Evolutionary conservation across 2,113 vertebrate genomes (phyloP).

Genomic region (Pica pica): DNA sequence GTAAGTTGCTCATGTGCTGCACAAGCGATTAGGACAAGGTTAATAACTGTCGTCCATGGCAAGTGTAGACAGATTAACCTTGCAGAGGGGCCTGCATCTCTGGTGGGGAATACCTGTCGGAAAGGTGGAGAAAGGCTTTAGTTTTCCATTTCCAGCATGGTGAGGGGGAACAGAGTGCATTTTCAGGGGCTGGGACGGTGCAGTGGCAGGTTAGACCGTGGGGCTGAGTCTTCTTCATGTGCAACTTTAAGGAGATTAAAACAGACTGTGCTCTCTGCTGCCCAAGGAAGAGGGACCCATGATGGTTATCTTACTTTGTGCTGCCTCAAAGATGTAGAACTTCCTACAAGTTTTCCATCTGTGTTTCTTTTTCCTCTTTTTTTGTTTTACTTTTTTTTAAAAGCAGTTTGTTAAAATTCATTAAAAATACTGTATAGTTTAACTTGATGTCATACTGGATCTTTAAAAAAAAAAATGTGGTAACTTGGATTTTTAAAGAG

Average conservation of each 20-base stretch:
- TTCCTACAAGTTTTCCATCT: constrained; percentile 34
- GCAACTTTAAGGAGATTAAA: neutral
- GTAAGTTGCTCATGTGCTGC: neutral
- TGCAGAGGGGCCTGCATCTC: neutral
- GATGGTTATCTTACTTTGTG: neutral
- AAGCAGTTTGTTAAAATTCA: constrained; percentile 69
- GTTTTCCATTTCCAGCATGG: neutral
- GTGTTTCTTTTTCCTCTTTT: neutral
- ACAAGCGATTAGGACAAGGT: neutral
- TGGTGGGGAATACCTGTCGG: neutral
- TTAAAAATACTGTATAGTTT: constrained; percentile 69
- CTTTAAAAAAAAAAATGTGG: constrained; percentile 32
- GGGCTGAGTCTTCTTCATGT: neutral
- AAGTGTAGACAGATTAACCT: neutral
- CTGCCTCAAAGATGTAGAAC: constrained; percentile 59
- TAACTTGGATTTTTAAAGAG: constrained; percentile 58
- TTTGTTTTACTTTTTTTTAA: constrained; percentile 3
- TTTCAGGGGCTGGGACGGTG: neutral
- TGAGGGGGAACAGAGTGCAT: rapidly evolving
- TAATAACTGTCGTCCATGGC: neutral
- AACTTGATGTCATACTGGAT: constrained; percentile 57
- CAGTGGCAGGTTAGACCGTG: neutral
- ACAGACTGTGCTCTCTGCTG: neutral
- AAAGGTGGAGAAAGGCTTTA: neutral
- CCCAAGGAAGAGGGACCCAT: neutral